Evolutionary conservation across 2,113 vertebrate species (phyloP).

Genomic region (Naja naja): DNA sequence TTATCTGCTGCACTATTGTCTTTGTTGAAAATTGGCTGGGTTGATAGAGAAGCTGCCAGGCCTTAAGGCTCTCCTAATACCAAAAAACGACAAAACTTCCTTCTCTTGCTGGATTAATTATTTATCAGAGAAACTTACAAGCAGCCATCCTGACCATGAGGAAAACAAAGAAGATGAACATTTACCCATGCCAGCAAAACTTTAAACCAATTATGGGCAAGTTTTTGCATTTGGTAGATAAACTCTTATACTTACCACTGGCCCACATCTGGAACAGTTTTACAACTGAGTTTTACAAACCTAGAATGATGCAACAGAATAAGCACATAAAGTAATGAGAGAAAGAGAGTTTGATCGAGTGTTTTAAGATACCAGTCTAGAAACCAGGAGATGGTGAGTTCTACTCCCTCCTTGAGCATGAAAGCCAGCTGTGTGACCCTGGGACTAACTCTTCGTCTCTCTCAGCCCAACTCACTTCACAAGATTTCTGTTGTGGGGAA

Average conservation of each 20-base stretch:
- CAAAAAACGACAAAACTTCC: too few species aligned
- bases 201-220: not conserved
- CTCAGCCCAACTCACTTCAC: too few species aligned
- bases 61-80: too few species aligned
- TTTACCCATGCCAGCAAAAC: too few species aligned
- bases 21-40: too few species aligned
- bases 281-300: not conserved
- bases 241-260: not conserved
- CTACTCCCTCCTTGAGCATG: too few species aligned
- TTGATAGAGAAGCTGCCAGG: not conserved
- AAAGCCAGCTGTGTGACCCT: too few species aligned
- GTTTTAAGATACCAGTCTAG: too few species aligned
- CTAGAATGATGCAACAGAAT: not conserved
- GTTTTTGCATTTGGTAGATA: not conserved
- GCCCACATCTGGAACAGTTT: not conserved
- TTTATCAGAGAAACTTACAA: not conserved
- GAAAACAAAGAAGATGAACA: not conserved
- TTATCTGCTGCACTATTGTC: too few species aligned
- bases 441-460: too few species aligned
- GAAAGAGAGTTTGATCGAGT: not conserved
- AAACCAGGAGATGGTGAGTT: too few species aligned
- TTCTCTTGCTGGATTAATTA: not conserved
- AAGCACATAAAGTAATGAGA: not conserved
- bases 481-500: too few species aligned
- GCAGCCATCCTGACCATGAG: not conserved